Percentiles rank a stretch among this genome's conserved stretches.
Evolutionary conservation across 2,113 vertebrate genomes (phyloP).

Genomic region (Casuarius casuarius): DNA sequence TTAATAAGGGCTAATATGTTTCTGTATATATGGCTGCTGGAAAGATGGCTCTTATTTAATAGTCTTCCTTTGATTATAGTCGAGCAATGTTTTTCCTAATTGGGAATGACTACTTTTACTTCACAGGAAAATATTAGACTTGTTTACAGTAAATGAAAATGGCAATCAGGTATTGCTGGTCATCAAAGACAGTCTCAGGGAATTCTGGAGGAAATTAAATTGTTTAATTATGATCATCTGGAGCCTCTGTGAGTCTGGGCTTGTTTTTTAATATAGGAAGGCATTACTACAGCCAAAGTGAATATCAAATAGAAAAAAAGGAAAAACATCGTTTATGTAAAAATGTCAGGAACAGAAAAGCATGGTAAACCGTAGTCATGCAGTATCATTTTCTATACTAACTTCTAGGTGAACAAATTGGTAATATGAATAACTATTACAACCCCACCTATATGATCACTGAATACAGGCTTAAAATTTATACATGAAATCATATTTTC

Average conservation of each 20-base stretch:
- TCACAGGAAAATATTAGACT: not conserved
- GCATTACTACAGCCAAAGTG: not conserved
- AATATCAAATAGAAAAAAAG: not conserved
- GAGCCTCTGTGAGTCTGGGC: not conserved
- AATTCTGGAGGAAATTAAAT: not conserved
- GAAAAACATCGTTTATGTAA: not conserved
- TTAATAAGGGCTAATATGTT: not conserved
- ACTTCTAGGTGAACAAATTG: not conserved
- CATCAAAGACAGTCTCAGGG: not conserved
- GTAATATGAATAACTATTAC: not conserved
- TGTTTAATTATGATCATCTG: slow-evolving; percentile 37
- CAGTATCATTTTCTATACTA: not conserved
- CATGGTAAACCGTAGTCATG: not conserved
- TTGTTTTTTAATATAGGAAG: not conserved
- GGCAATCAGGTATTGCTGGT: not conserved
- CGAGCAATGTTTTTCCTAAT: not conserved
- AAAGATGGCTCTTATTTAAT: not conserved
- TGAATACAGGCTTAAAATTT: not conserved
- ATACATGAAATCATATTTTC: not conserved
- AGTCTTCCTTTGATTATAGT: slow-evolving; percentile 5
- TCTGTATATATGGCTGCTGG: not conserved
- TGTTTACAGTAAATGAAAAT: slow-evolving; percentile 7
- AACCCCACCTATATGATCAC: not conserved
- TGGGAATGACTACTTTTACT: not conserved
- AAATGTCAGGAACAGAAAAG: not conserved